Conservation (phyloP, 2,888 invertebrate species). For the Nudaria mundana region DNA sequence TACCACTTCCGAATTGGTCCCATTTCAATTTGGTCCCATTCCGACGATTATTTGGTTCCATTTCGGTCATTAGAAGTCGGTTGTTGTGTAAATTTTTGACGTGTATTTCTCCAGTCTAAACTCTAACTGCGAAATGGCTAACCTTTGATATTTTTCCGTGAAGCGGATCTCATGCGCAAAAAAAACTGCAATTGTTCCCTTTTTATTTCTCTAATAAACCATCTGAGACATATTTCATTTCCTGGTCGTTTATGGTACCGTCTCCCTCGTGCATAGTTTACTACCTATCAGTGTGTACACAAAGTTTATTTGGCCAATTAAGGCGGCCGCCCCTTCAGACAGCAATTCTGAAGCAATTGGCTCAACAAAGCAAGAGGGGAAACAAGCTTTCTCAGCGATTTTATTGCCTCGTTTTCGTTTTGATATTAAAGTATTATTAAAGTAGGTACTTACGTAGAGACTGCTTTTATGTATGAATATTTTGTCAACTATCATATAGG, state of each 20-base stretch:
- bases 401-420: constrained; percentile 15
- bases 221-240: constrained; percentile 2
- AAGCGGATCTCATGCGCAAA: not conserved
- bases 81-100: too few species aligned
- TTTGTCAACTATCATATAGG: too few species aligned
- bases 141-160: too few species aligned
- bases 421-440: too few species aligned
- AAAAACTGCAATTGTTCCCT: not conserved
- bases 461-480: too few species aligned
- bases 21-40: too few species aligned
- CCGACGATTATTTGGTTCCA: too few species aligned
- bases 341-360: constrained; percentile 69
- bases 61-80: too few species aligned
- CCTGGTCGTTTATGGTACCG: constrained; percentile 45
- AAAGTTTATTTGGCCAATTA: constrained; percentile 76
- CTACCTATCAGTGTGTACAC: constrained; percentile 45
- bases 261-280: constrained; percentile 41
- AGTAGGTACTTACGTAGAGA: not conserved
- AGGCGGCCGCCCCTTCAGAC: constrained; percentile 63
- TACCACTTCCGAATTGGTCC: too few species aligned
- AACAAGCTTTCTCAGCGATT: constrained; percentile 55
- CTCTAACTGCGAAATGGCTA: too few species aligned
- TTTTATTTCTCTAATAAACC: not conserved
- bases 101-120: too few species aligned
- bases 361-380: constrained; percentile 57